phyloP scores from a whole-genome alignment of 1,140 invertebrate species.

The Colletes gigas region DNA sequence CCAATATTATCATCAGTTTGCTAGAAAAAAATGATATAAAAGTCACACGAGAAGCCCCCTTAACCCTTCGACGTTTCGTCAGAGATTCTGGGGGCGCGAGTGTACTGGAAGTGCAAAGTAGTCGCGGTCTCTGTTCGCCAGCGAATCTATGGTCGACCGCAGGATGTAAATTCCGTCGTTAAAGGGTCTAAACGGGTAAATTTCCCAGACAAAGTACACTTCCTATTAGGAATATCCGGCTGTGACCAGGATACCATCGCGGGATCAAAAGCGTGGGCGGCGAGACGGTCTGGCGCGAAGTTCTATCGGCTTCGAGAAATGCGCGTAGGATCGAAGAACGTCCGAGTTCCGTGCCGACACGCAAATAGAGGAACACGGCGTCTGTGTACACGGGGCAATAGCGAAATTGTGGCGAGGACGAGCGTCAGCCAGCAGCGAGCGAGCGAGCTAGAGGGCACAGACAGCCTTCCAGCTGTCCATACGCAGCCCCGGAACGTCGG shows the following conservation, averaged over 20 bases:
- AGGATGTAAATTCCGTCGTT: too few species aligned
- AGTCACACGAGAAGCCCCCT: too few species aligned
- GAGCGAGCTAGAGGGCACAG: slow-evolving; percentile 8
- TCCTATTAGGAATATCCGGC: too few species aligned
- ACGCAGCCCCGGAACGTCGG: slow-evolving; percentile 48
- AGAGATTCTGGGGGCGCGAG: too few species aligned
- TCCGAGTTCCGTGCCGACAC: slow-evolving; percentile 26
- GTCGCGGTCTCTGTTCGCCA: too few species aligned
- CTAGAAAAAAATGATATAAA: too few species aligned
- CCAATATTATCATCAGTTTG: too few species aligned
- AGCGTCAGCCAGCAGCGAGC: slow-evolving; percentile 6
- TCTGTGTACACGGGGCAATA: slow-evolving; percentile 35
- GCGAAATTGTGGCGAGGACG: slow-evolving; percentile 46
- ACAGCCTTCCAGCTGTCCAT: slow-evolving; percentile 57
- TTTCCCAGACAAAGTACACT: too few species aligned
- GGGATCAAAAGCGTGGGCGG: background rate
- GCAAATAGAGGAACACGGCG: slow-evolving; percentile 18
- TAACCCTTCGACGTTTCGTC: too few species aligned
- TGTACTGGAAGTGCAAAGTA: too few species aligned
- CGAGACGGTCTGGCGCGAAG: background rate
- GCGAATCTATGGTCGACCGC: too few species aligned
- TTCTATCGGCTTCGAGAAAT: background rate
- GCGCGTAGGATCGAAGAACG: slow-evolving; percentile 40
- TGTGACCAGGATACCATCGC: background rate
- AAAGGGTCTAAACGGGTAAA: too few species aligned